Percentiles rank a stretch among this genome's conserved stretches.
Conservation (phyloP, 2,797 vertebrate species). For the Benthosema pterotum region DNA sequence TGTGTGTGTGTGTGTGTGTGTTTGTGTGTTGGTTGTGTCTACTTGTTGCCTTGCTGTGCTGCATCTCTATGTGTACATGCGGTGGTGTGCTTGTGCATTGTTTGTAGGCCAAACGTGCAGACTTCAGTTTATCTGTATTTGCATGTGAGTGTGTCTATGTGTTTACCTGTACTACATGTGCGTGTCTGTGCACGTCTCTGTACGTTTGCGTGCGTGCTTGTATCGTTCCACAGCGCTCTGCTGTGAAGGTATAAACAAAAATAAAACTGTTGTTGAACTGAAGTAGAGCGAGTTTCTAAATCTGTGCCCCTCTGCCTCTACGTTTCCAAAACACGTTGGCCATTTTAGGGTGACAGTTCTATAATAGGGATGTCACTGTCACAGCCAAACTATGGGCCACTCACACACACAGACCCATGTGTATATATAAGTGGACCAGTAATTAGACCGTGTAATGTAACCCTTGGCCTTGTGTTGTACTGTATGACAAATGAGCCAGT, state of each 20-base stretch:
- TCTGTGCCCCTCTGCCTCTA: constrained; percentile 11
- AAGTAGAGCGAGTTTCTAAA: not conserved
- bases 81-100: constrained; percentile 8
- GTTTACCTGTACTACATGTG: not conserved
- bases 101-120: constrained; percentile 27
- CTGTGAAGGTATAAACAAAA: constrained; percentile 22
- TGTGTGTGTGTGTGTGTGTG: constrained; percentile 9
- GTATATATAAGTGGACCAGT: constrained; percentile 59
- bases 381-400: constrained; percentile 1
- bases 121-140: constrained; percentile 23
- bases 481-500: constrained; percentile 58
- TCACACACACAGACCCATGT: constrained; percentile 27
- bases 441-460: constrained; percentile 55
- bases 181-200: constrained; percentile 6
- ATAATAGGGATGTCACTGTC: constrained; percentile 40
- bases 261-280: constrained; percentile 29
- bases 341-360: constrained; percentile 41
- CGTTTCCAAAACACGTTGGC: constrained; percentile 50
- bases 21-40: constrained; percentile 24
- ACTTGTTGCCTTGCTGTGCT: not conserved
- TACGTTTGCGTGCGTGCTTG: constrained; percentile 10
- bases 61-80: constrained; percentile 9
- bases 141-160: constrained; percentile 22
- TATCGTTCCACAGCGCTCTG: not conserved
- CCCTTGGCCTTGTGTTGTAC: constrained; percentile 56